Conservation (phyloP, 2,888 invertebrate species). For the Neoaliturus tenellus region DNA sequence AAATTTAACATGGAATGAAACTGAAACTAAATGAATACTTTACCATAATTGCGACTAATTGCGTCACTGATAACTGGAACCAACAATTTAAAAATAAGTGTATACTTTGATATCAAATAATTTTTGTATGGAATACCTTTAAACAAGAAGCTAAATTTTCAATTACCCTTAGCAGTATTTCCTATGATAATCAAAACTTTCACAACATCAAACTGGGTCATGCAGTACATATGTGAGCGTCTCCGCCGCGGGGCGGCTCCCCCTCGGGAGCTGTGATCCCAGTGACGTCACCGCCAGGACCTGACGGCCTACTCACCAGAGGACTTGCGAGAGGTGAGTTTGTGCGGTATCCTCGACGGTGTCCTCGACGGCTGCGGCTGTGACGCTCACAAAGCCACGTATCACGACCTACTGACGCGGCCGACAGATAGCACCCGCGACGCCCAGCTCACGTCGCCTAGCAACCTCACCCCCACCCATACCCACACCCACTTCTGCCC, state of each 20-base stretch:
- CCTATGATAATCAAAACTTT: too few relatives aligned
- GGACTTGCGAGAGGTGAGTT: not conserved
- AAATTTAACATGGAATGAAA: too few relatives aligned
- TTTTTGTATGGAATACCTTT: too few relatives aligned
- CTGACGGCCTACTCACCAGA: not conserved
- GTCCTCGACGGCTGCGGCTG: not conserved
- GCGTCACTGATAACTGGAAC: too few relatives aligned
- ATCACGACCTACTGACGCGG: slow-evolving; percentile 10
- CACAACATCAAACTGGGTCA: not conserved
- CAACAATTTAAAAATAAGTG: too few relatives aligned
- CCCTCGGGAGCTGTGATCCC: not conserved
- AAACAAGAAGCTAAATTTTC: too few relatives aligned
- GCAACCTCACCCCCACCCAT: not conserved
- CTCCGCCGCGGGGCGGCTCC: not conserved
- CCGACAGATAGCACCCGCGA: not conserved
- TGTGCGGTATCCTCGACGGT: not conserved
- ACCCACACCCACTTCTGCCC: not conserved
- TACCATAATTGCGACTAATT: too few relatives aligned
- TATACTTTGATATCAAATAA: too few relatives aligned
- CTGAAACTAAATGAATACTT: too few relatives aligned
- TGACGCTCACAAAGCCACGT: slow-evolving; percentile 4
- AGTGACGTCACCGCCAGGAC: too few relatives aligned
- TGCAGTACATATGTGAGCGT: not conserved
- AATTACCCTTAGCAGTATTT: too few relatives aligned
- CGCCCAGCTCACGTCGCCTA: slow-evolving; percentile 6